Conservation (phyloP, 2,888 invertebrate genomes). For the Calliphora vomitoria region DNA sequence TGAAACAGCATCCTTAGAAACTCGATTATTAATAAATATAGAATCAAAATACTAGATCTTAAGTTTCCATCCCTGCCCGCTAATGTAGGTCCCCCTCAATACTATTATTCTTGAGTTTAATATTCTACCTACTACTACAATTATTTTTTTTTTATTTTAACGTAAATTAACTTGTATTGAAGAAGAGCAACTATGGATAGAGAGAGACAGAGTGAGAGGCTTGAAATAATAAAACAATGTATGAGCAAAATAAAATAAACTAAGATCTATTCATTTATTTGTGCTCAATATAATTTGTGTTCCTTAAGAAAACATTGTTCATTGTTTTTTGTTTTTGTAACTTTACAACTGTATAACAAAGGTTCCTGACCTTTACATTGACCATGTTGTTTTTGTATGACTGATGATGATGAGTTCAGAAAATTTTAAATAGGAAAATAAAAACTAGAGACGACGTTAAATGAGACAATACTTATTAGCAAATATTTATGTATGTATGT, state of each 20-base stretch:
- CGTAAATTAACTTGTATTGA: not conserved
- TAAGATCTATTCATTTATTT: conserved; percentile 53
- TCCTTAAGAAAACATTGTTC: not conserved
- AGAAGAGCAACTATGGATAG: not conserved
- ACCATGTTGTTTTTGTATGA: conserved; percentile 53
- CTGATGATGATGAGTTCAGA: conserved; percentile 34
- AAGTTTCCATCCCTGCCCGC: not conserved
- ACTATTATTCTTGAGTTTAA: conserved; percentile 2
- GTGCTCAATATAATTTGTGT: conserved; percentile 25
- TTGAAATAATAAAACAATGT: conserved; percentile 11
- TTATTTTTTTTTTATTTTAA: not conserved
- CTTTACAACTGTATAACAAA: conserved; percentile 49
- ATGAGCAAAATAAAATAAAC: conserved; percentile 13
- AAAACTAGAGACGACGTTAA: conserved; percentile 9
- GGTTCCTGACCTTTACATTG: conserved; percentile 73
- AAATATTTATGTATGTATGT: conserved; percentile 9
- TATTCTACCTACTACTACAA: not conserved
- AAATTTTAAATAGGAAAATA: conserved; percentile 39
- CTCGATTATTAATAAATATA: too few relatives aligned
- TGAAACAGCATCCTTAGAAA: too few relatives aligned
- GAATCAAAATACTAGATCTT: too few relatives aligned
- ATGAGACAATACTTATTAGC: conserved; percentile 16
- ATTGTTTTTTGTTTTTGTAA: not conserved
- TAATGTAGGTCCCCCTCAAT: not conserved
- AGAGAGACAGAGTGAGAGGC: conserved; percentile 19